Base-by-base conservation (phyloP, 2,113 vertebrate species). In the Brachionichthys hirsutus region DNA sequence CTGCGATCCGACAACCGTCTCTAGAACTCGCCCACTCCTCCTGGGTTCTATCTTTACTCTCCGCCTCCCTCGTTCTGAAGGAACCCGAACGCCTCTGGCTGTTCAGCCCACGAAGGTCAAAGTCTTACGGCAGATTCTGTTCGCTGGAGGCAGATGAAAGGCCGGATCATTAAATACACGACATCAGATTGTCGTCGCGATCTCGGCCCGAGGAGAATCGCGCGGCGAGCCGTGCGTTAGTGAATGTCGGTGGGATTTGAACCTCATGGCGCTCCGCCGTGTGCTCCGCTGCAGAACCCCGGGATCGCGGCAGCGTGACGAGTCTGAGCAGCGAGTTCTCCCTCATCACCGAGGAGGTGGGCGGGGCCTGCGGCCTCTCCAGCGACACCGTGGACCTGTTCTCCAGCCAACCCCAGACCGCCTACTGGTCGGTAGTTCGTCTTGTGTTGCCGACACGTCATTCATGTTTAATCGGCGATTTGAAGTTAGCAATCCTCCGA, bases 271-370 rank as follows among this genome's bases (percentile, higher is more conserved):
- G 0, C 2, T 48, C 11, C 35, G 2, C 43, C 48, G 8, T 45
- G 3, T 66, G 44, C 12, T 40, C 65, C n/a, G 35, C 77, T 67
- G 36, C 77, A 98, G 97, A 94, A 70, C 88, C 89, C 49, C 93
- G 81, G 85, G 94, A 98, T 70, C 92, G 94, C 19, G 97, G 96
- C 76, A 99, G 97, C 74, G 92, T 93, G 75, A 98, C 94, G 42
- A 98, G 97, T 74, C 90, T 98, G 64, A 94, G 95, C 91, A 99
- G 97, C 0, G 96, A 96, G 77, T 98, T 98, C 77, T 98, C 95
- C 43, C 91, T 98, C 34, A 94, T 97, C 69, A 92, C 94, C 59
- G 97, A 98, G 75, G 96, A 93, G 46, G 90, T 90, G 3, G 93
- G 92, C 55, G 90, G 88, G 1, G 71, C 87, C 19, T 93, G 92